A percentile compares a stretch with the other conserved stretches of the same genome.
These are phyloP conservation scores for Spialia ferax DNA, from an alignment of 2,888 invertebrate genomes.

Conservation along the genomic window DNA sequence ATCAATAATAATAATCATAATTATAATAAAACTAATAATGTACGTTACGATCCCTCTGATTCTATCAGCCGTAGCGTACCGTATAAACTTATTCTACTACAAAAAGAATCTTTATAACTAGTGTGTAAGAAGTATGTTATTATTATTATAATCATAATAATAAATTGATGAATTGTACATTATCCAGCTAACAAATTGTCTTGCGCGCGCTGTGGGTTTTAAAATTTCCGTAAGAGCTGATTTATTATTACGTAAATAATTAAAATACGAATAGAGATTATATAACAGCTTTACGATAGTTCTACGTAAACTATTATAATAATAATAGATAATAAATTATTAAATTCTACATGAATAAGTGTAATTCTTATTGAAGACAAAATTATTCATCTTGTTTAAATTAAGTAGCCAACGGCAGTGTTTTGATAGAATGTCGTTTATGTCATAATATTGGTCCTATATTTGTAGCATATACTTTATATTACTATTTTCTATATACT, in stretches of 20 bases:
- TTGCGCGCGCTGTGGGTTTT: conserved; percentile 6
- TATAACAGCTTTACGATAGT: not conserved
- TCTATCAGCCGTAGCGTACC: conserved; percentile 69
- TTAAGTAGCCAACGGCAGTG: not conserved
- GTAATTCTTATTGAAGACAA: not conserved
- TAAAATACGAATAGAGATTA: not conserved
- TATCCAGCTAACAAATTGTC: conserved; percentile 49
- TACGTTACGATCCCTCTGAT: conserved; percentile 64
- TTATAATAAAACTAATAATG: conserved; percentile 52
- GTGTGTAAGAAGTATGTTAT: conserved; percentile 75
- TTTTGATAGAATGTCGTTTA: not conserved
- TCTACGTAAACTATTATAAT: not conserved
- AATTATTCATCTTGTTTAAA: not conserved
- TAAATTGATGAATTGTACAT: conserved; percentile 72
- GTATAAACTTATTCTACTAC: conserved; percentile 71
- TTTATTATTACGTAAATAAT: conserved; percentile 2
- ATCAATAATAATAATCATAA: conserved; percentile 42
- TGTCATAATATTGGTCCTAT: not conserved
- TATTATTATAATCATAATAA: conserved; percentile 27
- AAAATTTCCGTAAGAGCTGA: conserved; percentile 26
- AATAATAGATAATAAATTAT: conserved; percentile 3
- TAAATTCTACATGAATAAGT: not conserved
- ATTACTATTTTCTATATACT: not conserved
- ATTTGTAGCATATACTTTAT: not conserved
- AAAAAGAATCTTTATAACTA: conserved; percentile 73